Evolutionary conservation across 2,797 vertebrate genomes (phyloP).

Genomic region (Poeciliopsis paucimaculata): DNA sequence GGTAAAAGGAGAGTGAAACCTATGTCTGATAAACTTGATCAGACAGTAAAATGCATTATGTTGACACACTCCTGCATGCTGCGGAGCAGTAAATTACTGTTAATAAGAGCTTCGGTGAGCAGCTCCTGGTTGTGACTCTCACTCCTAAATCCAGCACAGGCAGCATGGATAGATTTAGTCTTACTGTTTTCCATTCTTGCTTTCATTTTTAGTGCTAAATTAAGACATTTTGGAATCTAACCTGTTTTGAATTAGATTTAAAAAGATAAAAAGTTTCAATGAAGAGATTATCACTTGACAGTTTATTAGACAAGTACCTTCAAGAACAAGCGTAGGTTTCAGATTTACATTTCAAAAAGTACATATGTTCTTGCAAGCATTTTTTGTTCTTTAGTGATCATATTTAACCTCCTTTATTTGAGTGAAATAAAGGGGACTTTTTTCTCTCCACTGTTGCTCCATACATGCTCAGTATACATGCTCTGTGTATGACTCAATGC

Average conservation of each 20-base stretch:
- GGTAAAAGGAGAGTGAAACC: neutral
- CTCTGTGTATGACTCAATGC: neutral
- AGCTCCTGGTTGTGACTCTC: neutral
- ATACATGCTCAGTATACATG: neutral
- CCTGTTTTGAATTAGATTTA: neutral
- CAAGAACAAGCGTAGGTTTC: neutral
- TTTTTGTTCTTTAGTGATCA: neutral
- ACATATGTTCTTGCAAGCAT: neutral
- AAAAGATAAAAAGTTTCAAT: neutral
- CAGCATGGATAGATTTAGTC: neutral
- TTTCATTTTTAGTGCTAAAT: neutral
- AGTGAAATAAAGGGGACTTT: neutral
- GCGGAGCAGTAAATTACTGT: neutral
- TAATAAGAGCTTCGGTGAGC: neutral
- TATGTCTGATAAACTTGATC: neutral
- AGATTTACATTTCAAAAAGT: neutral
- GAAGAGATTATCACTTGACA: neutral
- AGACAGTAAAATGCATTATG: neutral
- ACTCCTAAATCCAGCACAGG: neutral
- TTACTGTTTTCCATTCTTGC: neutral
- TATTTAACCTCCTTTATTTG: neutral
- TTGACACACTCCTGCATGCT: neutral
- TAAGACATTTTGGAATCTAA: neutral
- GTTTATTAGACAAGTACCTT: too few relatives aligned
- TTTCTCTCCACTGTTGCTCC: neutral